Evolutionary conservation across 2,888 invertebrate species (phyloP).

Genomic region (Papilio gigon): DNA sequence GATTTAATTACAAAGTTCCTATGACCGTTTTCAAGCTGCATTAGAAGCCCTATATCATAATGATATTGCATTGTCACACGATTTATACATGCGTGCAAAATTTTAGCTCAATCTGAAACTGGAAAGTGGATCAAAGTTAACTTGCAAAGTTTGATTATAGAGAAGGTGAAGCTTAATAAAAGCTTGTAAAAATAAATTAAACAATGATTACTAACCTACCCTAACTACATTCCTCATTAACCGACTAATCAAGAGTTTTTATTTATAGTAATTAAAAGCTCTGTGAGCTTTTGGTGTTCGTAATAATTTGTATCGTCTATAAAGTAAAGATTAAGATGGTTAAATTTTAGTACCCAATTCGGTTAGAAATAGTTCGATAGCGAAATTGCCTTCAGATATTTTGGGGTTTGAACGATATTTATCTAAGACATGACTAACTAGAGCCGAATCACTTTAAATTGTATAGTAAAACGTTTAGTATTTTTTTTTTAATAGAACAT

Average conservation of each 20-base stretch:
- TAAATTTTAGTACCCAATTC: conserved; percentile 15
- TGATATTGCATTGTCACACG: no score
- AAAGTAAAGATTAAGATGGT: background rate
- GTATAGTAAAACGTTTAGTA: background rate
- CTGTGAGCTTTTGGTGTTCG: background rate
- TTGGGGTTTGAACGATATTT: conserved; percentile 6
- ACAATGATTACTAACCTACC: background rate
- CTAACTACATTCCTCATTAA: background rate
- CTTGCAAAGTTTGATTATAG: no score
- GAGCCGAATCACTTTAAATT: background rate
- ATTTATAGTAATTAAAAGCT: conserved; percentile 1
- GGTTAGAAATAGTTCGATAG: background rate
- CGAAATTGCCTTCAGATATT: background rate
- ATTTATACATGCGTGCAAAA: no score
- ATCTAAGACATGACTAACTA: conserved; percentile 4
- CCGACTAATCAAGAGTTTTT: background rate
- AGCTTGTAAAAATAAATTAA: no score
- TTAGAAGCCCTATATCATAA: no score
- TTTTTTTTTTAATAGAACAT: background rate
- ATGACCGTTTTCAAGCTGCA: no score
- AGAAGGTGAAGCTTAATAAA: no score
- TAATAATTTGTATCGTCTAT: conserved; percentile 17
- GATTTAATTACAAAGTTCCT: no score
- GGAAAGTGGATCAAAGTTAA: no score
- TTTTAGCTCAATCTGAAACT: no score